Evolutionary conservation across 1,140 invertebrate species (phyloP), one percentile per base, ranked within the genome.

Genomic region (Sarcophaga bullata): DNA sequence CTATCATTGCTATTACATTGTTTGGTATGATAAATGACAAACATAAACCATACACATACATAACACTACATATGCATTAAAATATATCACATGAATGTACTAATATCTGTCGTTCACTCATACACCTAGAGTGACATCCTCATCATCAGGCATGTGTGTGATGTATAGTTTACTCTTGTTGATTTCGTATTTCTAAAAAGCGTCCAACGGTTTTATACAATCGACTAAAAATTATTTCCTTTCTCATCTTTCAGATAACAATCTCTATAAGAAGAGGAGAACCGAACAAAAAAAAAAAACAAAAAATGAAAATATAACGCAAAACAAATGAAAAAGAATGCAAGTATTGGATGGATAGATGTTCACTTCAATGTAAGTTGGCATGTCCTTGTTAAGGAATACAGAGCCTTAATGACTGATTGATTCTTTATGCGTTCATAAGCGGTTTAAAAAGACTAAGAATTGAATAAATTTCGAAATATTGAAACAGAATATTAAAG

Each of bases 1-100:
- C n/a, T n/a, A n/a, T n/a, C n/a, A n/a, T n/a, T n/a, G n/a, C 54
- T 58, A 37, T 58, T 68, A 68, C 54, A 58, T 58, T 58, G 54
- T 58, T 58, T 58, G 13, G 13, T 58, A 15, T 58, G 54, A 15
- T 9, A 37, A 37, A 37, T n/a, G n/a, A n/a, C n/a, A 37, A 37
- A 1, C 4, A 4, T 37, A 37, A 37, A 37, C 25, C 25, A 37
- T 2, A 37, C 25, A 37, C 4, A 37, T 4, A 37, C 4, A 37
- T 4, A 37, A 37, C n/a, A n/a, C n/a, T n/a, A 37, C 25, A 37
- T 37, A 37, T n/a, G n/a, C 25, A 37, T 37, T 37, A 37, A 37
- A 37, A 37, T 58, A n/a, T 58, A n/a, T 58, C 19, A 17, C 19
- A n/a, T 68, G 15, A n/a, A 19, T n/a, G n/a, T n/a, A n/a, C n/a